Evolutionary conservation across 2,888 invertebrate species (phyloP), one percentile per base, ranked within the genome.

Genomic region (Lithophane socia): DNA sequence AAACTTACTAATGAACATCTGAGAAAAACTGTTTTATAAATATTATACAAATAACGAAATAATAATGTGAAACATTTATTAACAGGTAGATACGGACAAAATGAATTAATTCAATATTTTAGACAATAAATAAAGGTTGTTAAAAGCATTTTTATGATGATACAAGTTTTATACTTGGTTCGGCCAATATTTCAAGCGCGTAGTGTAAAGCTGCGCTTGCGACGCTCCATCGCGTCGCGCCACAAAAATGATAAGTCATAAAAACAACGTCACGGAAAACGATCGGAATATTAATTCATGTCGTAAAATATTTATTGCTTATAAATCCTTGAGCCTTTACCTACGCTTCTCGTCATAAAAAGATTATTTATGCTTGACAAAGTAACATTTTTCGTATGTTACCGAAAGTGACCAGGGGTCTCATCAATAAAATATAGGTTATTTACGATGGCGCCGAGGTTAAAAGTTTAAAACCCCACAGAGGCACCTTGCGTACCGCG

Each of bases 271-370:
- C 96, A 96, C 96, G 92, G 94, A 96, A 95, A 96, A 96, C 96
- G 96, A 95, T 96, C 95, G 93, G 96, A 96, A 96, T 96, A 96
- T 96, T 96, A 96, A 96, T 96, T 96, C 95, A 93, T 94, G 96
- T 96, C 96, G 96, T 96, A 96, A 96, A 96, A 96, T 95, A 96
- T 96, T 96, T 96, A 96, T 96, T 95, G 87, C 96, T 94, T 96
- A 96, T 96, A 96, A 96, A 96, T 96, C 96, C 96, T 96, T 96
- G 96, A 96, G 95, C 95, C 95, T 95, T 95, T 96, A 95, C 96
- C 95, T 96, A 96, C 96, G 96, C 95, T 95, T 95, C 95, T 94
- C 95, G 95, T 96, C 96, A 96, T 96, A 96, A 96, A 96, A 96
- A 96, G 94, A 96, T 96, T 96, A 96, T 96, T 96, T 96, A 96